Evolutionary conservation across 2,888 invertebrate species (phyloP), one percentile per base, ranked within the genome.

Genomic region (Celastrina argiolus): DNA sequence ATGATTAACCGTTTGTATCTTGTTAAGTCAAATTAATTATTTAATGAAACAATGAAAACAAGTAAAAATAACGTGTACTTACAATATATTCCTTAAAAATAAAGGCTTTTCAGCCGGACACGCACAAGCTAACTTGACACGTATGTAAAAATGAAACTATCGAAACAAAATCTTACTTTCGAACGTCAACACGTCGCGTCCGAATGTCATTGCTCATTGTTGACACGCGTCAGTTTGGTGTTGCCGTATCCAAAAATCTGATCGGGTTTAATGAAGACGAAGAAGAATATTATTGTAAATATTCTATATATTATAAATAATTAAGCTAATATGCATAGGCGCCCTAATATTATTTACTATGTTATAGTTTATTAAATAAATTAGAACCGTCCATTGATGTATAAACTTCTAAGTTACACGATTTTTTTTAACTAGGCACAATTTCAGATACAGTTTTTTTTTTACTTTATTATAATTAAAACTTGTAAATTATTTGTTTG

Each of bases 101-200:
- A 87, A 79, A 77, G 88, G 90, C 87, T 79, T 76, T 73, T 56
- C 64, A 81, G 88, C 88, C 88, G 76, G 77, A 81, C 83, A 78
- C 86, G 87, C 81, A 78, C 86, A 85, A 85, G 76, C 77, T 81
- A 74, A 76, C 80, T 84, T 89, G 90, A 91, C 90, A 91, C 90
- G 90, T 91, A 89, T 83, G 81, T 86, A 87, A 86, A 90, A 89
- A 84, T 87, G 84, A 86, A 83, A 74, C 16, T 66, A 58, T 67
- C 67, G 73, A 74, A 71, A n/a, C 68, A 72, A 74, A 75, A 68
- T 69, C 70, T 67, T 68, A 64, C 65, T 58, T 66, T 73, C 6
- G 36, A 74, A 76, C 72, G 71, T 73, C 77, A 77, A 77, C 76
- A 78, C 77, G 78, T 77, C 78, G 76, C 75, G 67, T 68, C 63